Percentiles rank a stretch among this genome's conserved stretches.
phyloP scores from a whole-genome alignment of 2,113 vertebrate genomes.

The Rattus norvegicus region GRCr8 NC_086039.1:155527001-155527500 shows the following conservation, averaged over 20 bases:
- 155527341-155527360: not conserved
- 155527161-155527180: not conserved
- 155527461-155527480: not conserved
- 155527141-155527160: not conserved
- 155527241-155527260: not conserved
- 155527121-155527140: not conserved
- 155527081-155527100: not conserved
- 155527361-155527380: not conserved
- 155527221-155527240: not conserved
- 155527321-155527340: no score
- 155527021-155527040: not conserved
- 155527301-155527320: not conserved
- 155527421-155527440: not conserved
- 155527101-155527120: not conserved
- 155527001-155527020: not conserved
- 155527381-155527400: not conserved
- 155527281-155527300: not conserved
- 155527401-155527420: not conserved
- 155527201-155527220: not conserved
- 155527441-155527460: not conserved
- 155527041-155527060: not conserved
- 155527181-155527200: not conserved
- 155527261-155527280: not conserved
- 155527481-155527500: not conserved
- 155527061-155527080: not conserved